Evolutionary conservation across 2,797 vertebrate species (phyloP).

Genomic region (Enteromius trimaculatus): DNA sequence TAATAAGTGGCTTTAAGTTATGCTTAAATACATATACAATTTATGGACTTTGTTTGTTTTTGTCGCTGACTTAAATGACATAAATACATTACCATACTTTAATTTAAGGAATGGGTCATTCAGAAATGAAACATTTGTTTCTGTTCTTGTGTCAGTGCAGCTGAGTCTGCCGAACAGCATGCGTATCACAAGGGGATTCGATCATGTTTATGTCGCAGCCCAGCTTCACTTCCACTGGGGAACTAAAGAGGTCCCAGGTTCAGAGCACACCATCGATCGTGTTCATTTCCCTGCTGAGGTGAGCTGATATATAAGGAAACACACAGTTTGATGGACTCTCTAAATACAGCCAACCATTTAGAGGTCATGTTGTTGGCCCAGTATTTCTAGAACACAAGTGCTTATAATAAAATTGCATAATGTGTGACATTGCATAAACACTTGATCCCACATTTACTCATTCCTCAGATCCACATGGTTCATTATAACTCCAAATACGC

Average conservation of each 20-base stretch:
- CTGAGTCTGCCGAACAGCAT: constrained; percentile 63
- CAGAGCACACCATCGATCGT: constrained; percentile 79
- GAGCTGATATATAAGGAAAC: constrained; percentile 41
- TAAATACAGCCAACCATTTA: neutral
- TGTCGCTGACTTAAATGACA: neutral
- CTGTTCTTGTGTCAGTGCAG: constrained; percentile 57
- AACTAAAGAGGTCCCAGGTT: constrained; percentile 65
- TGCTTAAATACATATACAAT: neutral
- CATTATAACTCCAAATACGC: constrained; percentile 80
- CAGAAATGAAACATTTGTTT: neutral
- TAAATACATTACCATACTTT: neutral
- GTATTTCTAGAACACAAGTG: neutral
- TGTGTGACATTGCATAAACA: neutral
- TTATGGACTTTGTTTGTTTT: neutral
- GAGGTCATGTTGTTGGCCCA: neutral
- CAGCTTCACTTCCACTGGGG: constrained; percentile 89
- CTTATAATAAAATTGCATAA: neutral
- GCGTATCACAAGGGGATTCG: constrained; percentile 64
- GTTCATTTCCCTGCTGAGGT: constrained; percentile 82
- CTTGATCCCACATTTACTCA: neutral
- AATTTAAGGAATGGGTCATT: neutral
- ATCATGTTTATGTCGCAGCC: constrained; percentile 64
- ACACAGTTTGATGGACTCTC: neutral
- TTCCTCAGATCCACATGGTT: constrained; percentile 83
- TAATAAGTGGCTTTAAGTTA: neutral